These are phyloP conservation scores for Nomia melanderi DNA, from an alignment of 1,140 invertebrate genomes.

Conservation along the genomic window DNA sequence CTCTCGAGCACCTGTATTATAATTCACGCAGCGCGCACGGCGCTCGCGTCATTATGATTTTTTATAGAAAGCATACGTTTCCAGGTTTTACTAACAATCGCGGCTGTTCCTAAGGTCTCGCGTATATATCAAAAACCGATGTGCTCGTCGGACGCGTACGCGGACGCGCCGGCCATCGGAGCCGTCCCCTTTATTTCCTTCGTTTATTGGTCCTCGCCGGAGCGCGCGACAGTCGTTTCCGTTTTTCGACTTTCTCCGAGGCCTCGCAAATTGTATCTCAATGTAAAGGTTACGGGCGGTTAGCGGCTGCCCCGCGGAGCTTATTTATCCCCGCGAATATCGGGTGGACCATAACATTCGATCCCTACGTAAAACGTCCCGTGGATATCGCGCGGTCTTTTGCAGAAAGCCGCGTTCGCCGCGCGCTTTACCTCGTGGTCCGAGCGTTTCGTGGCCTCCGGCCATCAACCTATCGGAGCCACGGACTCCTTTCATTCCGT, in stretches of 20 bases:
- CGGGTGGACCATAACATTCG: slow-evolving; percentile 42
- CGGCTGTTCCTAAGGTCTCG: background rate
- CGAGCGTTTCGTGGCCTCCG: slow-evolving; percentile 36
- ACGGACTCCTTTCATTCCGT: slow-evolving; percentile 37
- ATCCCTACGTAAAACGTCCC: slow-evolving; percentile 50
- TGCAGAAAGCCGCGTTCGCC: slow-evolving; percentile 29
- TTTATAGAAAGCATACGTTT: slow-evolving; percentile 3
- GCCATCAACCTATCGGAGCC: slow-evolving; percentile 37
- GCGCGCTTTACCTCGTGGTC: no score
- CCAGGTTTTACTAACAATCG: background rate
- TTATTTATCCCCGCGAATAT: slow-evolving; percentile 12
- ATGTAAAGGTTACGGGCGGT: background rate
- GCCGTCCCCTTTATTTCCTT: background rate
- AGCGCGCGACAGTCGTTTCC: background rate
- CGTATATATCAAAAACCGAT: background rate
- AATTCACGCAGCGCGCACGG: background rate
- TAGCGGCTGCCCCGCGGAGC: background rate
- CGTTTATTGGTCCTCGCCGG: background rate
- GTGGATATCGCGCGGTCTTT: slow-evolving; percentile 31
- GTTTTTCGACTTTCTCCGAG: background rate
- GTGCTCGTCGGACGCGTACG: background rate
- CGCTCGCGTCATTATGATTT: background rate
- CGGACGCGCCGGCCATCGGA: background rate
- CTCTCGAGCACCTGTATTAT: background rate
- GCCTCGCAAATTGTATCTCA: slow-evolving; percentile 11